A percentile compares a stretch with the other conserved stretches of the same genome.
phyloP scores from a whole-genome alignment of 2,113 vertebrate species.

The Manacus vitellinus region DNA sequence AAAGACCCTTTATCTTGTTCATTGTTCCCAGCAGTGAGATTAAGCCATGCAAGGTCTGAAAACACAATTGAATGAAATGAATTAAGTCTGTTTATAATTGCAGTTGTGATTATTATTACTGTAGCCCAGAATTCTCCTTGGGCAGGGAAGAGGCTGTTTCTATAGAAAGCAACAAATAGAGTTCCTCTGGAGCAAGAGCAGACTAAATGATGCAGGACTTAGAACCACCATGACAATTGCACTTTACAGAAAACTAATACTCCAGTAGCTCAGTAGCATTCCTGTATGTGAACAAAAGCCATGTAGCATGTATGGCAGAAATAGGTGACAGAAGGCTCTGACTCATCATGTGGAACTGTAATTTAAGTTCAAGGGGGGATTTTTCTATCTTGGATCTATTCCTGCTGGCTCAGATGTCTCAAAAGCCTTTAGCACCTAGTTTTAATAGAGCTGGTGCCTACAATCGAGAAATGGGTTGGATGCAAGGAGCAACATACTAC shows the following conservation, averaged over 20 bases:
- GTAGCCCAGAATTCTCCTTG: not conserved
- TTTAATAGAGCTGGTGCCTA: conserved; percentile 36
- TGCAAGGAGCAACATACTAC: conserved; percentile 43
- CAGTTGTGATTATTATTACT: not conserved
- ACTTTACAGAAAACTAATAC: not conserved
- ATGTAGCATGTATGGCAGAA: not conserved
- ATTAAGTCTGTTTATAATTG: not conserved
- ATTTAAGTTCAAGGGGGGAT: conserved; percentile 40
- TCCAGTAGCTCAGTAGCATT: not conserved
- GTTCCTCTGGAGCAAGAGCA: not conserved
- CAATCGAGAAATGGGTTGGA: not conserved
- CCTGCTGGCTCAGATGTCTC: conserved; percentile 46
- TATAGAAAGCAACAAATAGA: not conserved
- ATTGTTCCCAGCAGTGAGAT: not conserved
- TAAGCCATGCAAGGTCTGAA: not conserved
- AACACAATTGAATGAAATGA: not conserved
- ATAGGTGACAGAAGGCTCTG: conserved; percentile 59
- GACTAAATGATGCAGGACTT: not conserved
- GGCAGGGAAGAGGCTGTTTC: not conserved
- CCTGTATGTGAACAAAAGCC: not conserved
- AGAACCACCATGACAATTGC: not conserved
- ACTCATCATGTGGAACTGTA: conserved; percentile 54
- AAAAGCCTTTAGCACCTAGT: conserved; percentile 53
- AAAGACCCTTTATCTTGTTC: not conserved
- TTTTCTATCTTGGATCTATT: conserved; percentile 53